These are phyloP conservation scores for Rhagophthalmus giganteus DNA, from an alignment of 2,888 invertebrate genomes.

Conservation along the genomic window DNA sequence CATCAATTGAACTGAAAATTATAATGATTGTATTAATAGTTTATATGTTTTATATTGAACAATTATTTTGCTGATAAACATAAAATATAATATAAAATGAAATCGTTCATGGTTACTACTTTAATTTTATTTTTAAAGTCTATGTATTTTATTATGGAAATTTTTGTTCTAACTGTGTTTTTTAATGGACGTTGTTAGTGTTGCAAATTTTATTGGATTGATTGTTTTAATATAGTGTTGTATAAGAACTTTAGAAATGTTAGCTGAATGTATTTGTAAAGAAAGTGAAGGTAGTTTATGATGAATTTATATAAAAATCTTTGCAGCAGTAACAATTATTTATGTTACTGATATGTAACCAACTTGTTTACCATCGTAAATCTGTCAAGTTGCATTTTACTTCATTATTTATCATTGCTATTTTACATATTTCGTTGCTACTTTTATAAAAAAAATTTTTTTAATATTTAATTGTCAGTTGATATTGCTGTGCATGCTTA, in stretches of 20 bases:
- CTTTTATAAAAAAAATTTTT: too few relatives aligned
- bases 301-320: constrained; percentile 7
- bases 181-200: constrained; percentile 39
- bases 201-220: constrained; percentile 39
- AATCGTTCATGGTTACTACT: constrained; percentile 22
- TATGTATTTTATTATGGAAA: constrained; percentile 24
- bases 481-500: too few relatives aligned
- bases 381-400: background rate
- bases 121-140: constrained; percentile 20
- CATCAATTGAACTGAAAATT: constrained; percentile 3
- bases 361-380: too few relatives aligned
- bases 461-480: too few relatives aligned
- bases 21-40: background rate
- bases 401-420: too few relatives aligned
- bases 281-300: constrained; percentile 5
- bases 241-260: constrained; percentile 13
- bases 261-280: constrained; percentile 7
- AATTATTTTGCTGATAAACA: constrained; percentile 15
- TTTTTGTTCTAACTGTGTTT: constrained; percentile 38
- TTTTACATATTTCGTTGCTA: too few relatives aligned
- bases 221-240: constrained; percentile 7
- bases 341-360: constrained; percentile 15
- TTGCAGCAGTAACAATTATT: constrained; percentile 18
- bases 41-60: background rate
- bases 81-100: constrained; percentile 4